Base-by-base conservation (phyloP, 2,113 vertebrate species). In the Zosterops japonicus region DNA sequence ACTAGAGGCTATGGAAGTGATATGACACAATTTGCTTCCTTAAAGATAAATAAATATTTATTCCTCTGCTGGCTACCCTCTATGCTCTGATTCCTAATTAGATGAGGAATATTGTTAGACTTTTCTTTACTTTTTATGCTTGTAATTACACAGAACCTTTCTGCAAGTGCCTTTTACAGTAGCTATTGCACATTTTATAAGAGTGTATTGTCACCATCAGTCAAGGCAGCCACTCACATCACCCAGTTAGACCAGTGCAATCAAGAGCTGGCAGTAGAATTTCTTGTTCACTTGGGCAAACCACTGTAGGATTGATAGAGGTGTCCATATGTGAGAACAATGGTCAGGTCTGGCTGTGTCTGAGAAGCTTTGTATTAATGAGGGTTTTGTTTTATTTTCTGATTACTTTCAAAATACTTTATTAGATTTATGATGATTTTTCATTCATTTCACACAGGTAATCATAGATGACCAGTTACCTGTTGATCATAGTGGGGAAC, bases 401-500 rank as follows among this genome's bases (percentile, higher is more conserved):
- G 64, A 49, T 55, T 70, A 29, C 44, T 84, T 87, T 89, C 63
- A 57, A 87, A 35, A n/a, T 77, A 21, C 50, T 61, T 79, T 15
- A 31, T 68, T 60, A 27, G 31, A 8, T 67, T 57, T 47, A 81
- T 80, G 39, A 35, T 96, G 47, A 39, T 86, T 78, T 84, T 90
- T 92, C 10, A 9, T 50, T 78, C 93, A 20, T 96, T 97, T 95
- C 94, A 42, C 76, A 9, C 81, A 99, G 99, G 99, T 99, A 89
- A 99, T 99, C 83, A 99, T 99, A 94, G 99, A 99, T 93, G 99
- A 99, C 95, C 98, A 98, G 57, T 97, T 99, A 89, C 99, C 99
- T 9, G 98, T 99, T 96, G 99, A 99, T 94, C 98, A 98, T n/a
- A 98, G 98, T 20, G 99, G 99, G 61, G 99, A 99, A 95, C 97